Evolutionary conservation across 1,140 invertebrate genomes (phyloP).

Genomic region (Anthonomus grandis): DNA sequence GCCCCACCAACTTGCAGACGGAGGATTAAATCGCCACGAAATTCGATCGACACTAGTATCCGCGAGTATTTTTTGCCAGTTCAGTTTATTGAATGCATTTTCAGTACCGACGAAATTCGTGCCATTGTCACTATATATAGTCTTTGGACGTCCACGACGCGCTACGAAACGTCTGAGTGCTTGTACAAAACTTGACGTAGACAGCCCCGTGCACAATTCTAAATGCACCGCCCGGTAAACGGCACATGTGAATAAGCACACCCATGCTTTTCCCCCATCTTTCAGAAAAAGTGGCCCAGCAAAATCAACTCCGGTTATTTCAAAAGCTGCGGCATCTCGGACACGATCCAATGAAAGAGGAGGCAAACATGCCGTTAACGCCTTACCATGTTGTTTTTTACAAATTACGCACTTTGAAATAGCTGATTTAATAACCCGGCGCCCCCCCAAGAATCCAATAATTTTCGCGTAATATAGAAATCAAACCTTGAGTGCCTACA

Average conservation of each 20-base stretch:
- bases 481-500: constrained; percentile 18
- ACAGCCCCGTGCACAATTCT: no score
- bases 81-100: constrained; percentile 35
- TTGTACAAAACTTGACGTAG: no score
- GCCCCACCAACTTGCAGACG: constrained; percentile 44
- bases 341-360: constrained; percentile 40
- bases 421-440: constrained; percentile 31
- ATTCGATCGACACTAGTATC: constrained; percentile 28
- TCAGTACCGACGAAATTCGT: constrained; percentile 30
- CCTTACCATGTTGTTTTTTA: constrained; percentile 32
- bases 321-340: constrained; percentile 31
- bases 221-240: constrained; percentile 45
- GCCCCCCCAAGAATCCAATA: constrained; percentile 27
- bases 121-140: constrained; percentile 47
- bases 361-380: constrained; percentile 23
- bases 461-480: no score
- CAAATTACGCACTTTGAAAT: constrained; percentile 40
- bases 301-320: constrained; percentile 33
- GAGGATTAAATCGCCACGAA: constrained; percentile 46
- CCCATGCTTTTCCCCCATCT: constrained; percentile 9
- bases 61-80: constrained; percentile 25
- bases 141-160: no score
- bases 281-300: constrained; percentile 36
- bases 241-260: constrained; percentile 38
- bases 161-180: no score